Evolutionary conservation across 2,888 invertebrate species (phyloP), one percentile per base, ranked within the genome.

Genomic region (Dryobotodes eremita): DNA sequence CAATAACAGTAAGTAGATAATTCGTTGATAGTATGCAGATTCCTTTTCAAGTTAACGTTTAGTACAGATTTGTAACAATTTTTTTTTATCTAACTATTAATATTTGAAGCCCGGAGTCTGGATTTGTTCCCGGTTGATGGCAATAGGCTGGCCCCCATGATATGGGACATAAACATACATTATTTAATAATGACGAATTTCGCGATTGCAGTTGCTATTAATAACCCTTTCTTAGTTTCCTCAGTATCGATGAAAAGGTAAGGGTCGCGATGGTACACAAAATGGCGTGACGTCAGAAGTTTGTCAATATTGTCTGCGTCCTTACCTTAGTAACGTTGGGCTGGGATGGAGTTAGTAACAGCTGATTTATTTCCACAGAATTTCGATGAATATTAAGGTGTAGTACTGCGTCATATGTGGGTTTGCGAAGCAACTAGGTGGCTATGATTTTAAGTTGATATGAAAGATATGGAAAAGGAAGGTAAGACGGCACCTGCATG

Each of bases 201-300:
- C 17, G 15, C n/a, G n/a, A 42, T n/a, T 42, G 23, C 10, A 36
- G 1, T 64, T 15, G 13, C 31, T 62, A 20, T 20, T 13, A 23
- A 8, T 42, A 74, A 10, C 69, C 55, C n/a, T 65, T 26, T 48
- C 17, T 23, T 15, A 55, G 23, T 71, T 26, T 8, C 36, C 71
- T 53, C 26, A 26, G 26, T 42, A 78, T 82, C 82, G 48, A 66
- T 36, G 46, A 53, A 13, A 46, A 46, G 26, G 26, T 48, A n/a
- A 62, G n/a, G 65, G 53, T 68, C 76, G 59, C 50, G 48, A 36
- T 61, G 7, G 55, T 53, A 80, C 42, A 84, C 66, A 70, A 48
- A 61, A 65, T 23, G 23, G 50, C n/a, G 23, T 82, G 82, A 80
- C 82, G 85, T 85, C 85, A 80, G 15, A 62, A 46, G 55, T 26